Conservation (phyloP, 2,888 invertebrate genomes). For the Andricus curvator region DNA sequence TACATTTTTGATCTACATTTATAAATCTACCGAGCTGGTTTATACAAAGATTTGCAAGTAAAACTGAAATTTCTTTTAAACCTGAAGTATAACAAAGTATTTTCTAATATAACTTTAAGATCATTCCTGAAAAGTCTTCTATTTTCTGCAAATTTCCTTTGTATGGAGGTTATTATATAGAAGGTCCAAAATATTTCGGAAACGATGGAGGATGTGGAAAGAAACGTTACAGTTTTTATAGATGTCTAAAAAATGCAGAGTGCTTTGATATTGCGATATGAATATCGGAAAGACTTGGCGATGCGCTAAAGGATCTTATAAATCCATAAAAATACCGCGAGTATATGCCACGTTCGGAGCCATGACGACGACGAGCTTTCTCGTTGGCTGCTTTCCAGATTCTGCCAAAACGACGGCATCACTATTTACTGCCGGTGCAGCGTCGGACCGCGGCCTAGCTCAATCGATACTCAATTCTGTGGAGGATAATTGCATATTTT, state of each 20-base stretch:
- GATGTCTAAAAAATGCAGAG: not conserved
- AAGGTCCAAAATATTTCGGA: not conserved
- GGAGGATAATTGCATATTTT: constrained; percentile 53
- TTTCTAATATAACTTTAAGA: too few species aligned
- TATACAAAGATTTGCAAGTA: not conserved
- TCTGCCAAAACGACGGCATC: constrained; percentile 41
- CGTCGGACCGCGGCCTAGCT: constrained; percentile 18
- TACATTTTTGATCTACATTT: not conserved
- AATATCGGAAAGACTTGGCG: constrained; percentile 50
- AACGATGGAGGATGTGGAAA: not conserved
- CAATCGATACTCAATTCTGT: constrained; percentile 49
- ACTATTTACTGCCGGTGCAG: constrained; percentile 36
- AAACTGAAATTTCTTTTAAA: too few species aligned
- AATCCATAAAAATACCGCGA: constrained; percentile 54
- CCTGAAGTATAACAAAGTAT: too few species aligned
- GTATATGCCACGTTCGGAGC: constrained; percentile 49
- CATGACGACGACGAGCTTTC: constrained; percentile 50
- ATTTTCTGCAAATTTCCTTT: not conserved
- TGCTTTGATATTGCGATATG: constrained; percentile 45
- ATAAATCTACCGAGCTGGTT: not conserved
- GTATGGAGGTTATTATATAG: not conserved
- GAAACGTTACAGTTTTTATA: not conserved
- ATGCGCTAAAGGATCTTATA: constrained; percentile 52
- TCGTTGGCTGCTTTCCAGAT: constrained; percentile 53
- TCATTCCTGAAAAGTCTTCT: too few species aligned